These are phyloP conservation scores for Eudyptes chrysolophus DNA, from an alignment of 2,113 vertebrate species.

Conservation along the genomic window DNA sequence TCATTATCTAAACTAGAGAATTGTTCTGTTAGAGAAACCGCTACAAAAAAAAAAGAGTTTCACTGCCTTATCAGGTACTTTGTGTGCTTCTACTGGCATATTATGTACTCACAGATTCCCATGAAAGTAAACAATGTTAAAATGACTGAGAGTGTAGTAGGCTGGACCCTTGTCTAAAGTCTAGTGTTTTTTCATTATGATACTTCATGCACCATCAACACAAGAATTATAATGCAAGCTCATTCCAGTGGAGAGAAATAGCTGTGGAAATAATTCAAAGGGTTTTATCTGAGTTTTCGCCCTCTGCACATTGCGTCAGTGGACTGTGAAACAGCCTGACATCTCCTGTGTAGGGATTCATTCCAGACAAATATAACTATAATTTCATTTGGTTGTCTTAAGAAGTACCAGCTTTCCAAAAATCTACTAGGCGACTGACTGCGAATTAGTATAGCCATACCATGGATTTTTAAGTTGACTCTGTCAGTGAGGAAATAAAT, in stretches of 20 bases:
- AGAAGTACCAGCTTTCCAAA: background rate
- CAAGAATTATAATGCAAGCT: background rate
- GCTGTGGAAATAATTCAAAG: background rate
- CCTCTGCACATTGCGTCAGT: background rate
- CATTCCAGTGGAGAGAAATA: background rate
- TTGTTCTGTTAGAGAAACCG: accelerated
- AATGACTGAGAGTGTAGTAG: background rate
- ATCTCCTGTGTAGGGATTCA: background rate
- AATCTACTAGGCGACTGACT: background rate
- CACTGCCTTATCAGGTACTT: background rate
- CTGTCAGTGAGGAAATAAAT: background rate
- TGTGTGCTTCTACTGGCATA: background rate
- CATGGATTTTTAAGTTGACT: background rate
- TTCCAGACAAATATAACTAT: accelerated
- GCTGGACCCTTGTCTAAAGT: background rate
- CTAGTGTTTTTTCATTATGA: background rate
- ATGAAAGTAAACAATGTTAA: background rate
- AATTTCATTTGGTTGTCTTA: background rate
- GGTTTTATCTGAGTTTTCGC: accelerated
- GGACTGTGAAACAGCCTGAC: background rate
- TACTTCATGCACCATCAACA: background rate
- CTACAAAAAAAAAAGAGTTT: background rate
- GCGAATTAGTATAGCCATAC: background rate
- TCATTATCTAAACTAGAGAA: background rate
- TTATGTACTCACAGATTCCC: background rate